Percentiles rank a stretch among this genome's conserved stretches.
phyloP scores from a whole-genome alignment of 2,797 vertebrate genomes.

The Lateolabrax maculatus region DNA sequence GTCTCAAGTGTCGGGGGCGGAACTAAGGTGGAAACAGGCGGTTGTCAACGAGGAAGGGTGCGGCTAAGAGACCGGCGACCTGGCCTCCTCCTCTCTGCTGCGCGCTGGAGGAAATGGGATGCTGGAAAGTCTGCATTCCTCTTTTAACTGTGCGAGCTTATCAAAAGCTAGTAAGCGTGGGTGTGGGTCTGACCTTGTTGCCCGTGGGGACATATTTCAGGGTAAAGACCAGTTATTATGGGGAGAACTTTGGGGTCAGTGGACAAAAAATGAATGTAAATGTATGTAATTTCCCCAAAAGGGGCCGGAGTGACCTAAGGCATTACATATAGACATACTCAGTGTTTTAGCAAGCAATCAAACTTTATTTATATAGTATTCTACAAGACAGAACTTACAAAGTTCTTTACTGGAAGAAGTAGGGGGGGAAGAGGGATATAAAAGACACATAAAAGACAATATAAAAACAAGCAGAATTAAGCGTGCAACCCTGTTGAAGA shows the following conservation, averaged over 20 bases:
- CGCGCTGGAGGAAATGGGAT: background rate
- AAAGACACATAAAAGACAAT: background rate
- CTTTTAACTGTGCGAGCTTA: too few species aligned
- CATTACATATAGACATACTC: background rate
- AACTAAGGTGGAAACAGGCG: conserved; percentile 5
- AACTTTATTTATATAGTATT: background rate
- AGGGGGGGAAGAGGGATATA: background rate
- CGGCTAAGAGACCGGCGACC: background rate
- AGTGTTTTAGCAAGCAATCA: background rate
- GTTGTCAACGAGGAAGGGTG: conserved; percentile 46
- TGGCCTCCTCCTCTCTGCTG: background rate
- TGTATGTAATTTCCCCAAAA: too few species aligned
- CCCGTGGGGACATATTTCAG: too few species aligned
- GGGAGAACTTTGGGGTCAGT: too few species aligned
- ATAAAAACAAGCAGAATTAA: background rate
- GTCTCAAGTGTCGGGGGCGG: conserved; percentile 34
- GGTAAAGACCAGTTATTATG: too few species aligned
- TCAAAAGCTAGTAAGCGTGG: too few species aligned
- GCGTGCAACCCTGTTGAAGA: background rate
- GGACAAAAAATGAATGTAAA: too few species aligned
- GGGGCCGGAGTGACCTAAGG: too few species aligned
- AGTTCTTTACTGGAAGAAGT: background rate
- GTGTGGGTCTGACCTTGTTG: too few species aligned
- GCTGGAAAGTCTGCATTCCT: background rate
- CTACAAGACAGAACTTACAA: background rate